Conservation (phyloP, 2,113 vertebrate genomes). For the Grammomys surdaster region DNA sequence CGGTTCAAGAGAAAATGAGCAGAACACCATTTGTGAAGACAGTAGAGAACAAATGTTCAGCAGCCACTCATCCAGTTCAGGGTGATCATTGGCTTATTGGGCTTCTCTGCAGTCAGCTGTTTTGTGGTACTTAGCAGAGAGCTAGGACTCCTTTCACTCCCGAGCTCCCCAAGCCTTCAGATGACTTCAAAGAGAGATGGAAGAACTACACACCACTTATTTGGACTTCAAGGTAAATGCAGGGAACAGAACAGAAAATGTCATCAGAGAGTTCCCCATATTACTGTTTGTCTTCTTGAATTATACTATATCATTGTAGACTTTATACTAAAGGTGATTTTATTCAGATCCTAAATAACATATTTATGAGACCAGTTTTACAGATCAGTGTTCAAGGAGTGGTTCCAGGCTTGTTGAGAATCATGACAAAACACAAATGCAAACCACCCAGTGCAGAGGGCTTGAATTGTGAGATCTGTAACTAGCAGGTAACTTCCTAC, state of each 20-base stretch:
- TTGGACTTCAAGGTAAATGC: neutral
- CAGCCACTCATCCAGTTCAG: neutral
- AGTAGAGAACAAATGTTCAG: neutral
- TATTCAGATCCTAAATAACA: neutral
- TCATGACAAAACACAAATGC: neutral
- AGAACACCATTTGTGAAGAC: neutral
- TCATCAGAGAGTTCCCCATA: neutral
- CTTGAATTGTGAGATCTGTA: neutral
- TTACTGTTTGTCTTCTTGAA: neutral
- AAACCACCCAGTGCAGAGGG: neutral
- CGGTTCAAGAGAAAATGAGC: neutral
- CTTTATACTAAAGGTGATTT: neutral
- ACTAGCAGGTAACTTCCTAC: neutral
- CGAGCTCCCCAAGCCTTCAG: neutral
- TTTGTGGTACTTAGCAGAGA: neutral
- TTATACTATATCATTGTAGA: neutral
- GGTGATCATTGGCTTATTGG: too few relatives aligned
- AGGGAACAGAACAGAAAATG: neutral
- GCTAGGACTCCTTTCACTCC: neutral
- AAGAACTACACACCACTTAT: neutral
- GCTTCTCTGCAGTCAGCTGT: neutral
- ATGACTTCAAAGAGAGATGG: neutral
- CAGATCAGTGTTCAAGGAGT: neutral
- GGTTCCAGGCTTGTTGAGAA: neutral
- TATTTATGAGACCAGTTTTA: slow-evolving; percentile 34